Base-by-base conservation (phyloP, 2,113 vertebrate species). In the Collichthys lucidus region DNA sequence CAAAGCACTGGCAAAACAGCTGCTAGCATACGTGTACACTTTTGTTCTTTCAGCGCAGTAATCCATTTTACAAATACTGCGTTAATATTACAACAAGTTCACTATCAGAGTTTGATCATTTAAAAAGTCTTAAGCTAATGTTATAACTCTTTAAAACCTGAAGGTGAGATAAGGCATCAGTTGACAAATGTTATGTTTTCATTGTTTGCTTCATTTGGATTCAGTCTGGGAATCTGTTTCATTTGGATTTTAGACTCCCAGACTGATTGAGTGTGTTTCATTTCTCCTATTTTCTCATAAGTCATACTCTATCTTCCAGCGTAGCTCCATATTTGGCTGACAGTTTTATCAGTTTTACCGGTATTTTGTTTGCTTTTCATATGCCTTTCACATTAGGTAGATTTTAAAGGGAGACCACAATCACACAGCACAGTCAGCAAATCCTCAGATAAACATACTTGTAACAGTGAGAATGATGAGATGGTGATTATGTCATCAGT, bases 331-430 rank as follows among this genome's bases (percentile, higher is more conserved):
- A 53, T 76, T 63, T 64, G 71, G 47, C 67, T 70, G 72, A 24
- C 22, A 74, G 22, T 83, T 77, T 80, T 65, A 69, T 74, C 35
- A 49, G 20, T 59, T 46, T 76, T 79, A 53, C 40, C 2, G 15
- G 42, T 66, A 19, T 60, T 17, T 72, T 49, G 24, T 35, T n/a
- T 56, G 20, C 8, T 19, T 67, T 57, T 81, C 68, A 75, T 76
- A 84, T 29, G 26, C 26, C n/a, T 57, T 46, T 68, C 22, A 77
- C 62, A 64, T 63, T n/a, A 77, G 29, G 47, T 46, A 4, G 26
- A 50, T 80, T 74, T 57, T 44, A 47, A 31, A 57, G 4, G 11
- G 29, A 72, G 47, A 77, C 55, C 60, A 22, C 56, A 69, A 50
- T 57, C 53, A 6, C 4, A 52, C 1, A 63, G 10, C 19, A 11